Evolutionary conservation across 2,797 vertebrate species (phyloP).

Genomic region (Setipinna tenuifilis): DNA sequence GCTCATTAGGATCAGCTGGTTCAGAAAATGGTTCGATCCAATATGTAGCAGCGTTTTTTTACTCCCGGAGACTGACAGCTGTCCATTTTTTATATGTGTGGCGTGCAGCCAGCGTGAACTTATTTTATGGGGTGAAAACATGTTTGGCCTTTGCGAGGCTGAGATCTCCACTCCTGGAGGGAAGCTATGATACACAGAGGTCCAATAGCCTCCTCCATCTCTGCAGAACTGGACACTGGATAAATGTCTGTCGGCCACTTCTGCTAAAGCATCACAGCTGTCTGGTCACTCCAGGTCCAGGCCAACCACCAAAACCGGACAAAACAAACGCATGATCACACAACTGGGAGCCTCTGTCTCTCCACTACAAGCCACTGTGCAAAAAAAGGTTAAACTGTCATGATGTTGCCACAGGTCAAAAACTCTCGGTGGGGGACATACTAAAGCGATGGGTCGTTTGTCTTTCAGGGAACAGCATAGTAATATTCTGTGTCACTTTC

Average conservation of each 20-base stretch:
- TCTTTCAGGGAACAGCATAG: conserved; percentile 41
- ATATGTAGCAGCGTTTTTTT: too few relatives aligned
- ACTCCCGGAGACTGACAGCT: too few relatives aligned
- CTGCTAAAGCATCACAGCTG: background rate
- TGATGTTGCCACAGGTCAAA: conserved; percentile 50
- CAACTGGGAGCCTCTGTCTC: conserved; percentile 39
- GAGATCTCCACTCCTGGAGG: background rate
- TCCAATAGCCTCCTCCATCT: background rate
- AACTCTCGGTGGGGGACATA: conserved; percentile 32
- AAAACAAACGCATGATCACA: conserved; percentile 52
- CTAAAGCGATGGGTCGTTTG: conserved; percentile 37
- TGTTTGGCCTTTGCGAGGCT: too few relatives aligned
- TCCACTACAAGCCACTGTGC: conserved; percentile 32
- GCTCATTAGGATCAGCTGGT: too few relatives aligned
- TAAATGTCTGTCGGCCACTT: background rate
- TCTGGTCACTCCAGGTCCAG: conserved; percentile 33
- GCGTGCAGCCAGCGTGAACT: too few relatives aligned
- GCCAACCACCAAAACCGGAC: conserved; percentile 41
- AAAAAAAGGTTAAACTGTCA: conserved; percentile 57
- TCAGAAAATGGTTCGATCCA: too few relatives aligned
- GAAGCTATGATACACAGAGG: conserved; percentile 12
- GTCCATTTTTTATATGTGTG: too few relatives aligned
- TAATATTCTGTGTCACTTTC: background rate
- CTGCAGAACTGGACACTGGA: background rate
- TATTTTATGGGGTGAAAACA: too few relatives aligned